phyloP scores from a whole-genome alignment of 2,888 invertebrate genomes.

The Trachelus iudaicus region DNA sequence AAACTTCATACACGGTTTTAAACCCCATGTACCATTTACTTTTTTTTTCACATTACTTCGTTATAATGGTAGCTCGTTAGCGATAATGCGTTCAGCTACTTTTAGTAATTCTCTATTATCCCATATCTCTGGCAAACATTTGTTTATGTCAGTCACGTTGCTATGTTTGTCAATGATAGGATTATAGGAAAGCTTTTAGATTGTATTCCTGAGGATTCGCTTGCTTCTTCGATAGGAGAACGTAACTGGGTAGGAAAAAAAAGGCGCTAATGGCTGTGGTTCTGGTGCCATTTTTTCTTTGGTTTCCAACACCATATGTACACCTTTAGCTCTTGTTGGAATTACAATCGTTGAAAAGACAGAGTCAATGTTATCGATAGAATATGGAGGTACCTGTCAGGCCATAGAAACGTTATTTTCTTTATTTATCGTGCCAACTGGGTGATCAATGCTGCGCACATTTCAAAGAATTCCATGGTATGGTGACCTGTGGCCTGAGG shows the following conservation, averaged over 20 bases:
- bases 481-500: conserved; percentile 78
- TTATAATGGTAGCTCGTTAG: not conserved
- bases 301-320: not conserved
- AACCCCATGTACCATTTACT: not conserved
- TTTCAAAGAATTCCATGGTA: conserved; percentile 99
- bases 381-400: not conserved
- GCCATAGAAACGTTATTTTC: not conserved
- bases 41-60: not conserved
- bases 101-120: not conserved
- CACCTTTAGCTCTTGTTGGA: not conserved
- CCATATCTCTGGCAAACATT: not conserved
- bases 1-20: not conserved
- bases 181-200: not conserved
- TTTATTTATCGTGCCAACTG: conserved; percentile 88
- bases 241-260: not conserved
- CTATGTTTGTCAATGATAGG: not conserved
- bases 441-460: conserved; percentile 98
- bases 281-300: not conserved
- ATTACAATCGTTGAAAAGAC: not conserved
- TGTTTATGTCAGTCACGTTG: not conserved
- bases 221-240: not conserved
- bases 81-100: not conserved
- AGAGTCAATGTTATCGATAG: not conserved
- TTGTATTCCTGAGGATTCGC: not conserved
- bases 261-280: not conserved